Base-by-base conservation (phyloP, 2,888 invertebrate genomes). In the Nineta flava region DNA sequence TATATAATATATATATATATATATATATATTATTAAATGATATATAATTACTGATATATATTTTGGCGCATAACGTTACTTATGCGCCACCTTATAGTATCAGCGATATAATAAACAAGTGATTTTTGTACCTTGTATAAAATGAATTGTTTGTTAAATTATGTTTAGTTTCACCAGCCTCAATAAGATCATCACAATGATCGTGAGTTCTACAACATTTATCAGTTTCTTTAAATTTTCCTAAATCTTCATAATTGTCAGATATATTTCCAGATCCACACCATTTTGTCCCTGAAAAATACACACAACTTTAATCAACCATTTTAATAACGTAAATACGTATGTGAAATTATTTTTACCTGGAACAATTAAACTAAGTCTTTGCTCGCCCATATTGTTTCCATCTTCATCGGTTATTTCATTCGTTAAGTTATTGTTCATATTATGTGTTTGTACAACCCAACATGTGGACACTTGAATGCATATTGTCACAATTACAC, bases 121-220 rank as follows among this genome's bases (percentile, higher is more conserved):
- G 10, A 9, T 34, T 34, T 9, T 9, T 9, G 10, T 55, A 62
- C 65, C 62, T 62, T 7, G 62, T 61, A 48, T 61, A 63, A 53
- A 61, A 63, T 2, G 57, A 51, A 15, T 61, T 55, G 54, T 66
- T 66, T 19, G 61, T 63, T 43, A 66, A 54, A 50, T 61, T 61
- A 51, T 64, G 53, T 53, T 60, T 61, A 0, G 59, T 59, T 52
- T 62, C 55, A 47, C 59, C 55, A 1, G 57, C 62, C 51, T 62
- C 59, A 34, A 86, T 76, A 15, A 72, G 62, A 51, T 76, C 74
- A 0, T 77, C 73, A 55, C 87, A 87, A 54, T 72, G 67, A 61
- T 87, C 86, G 59, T 87, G 86, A 1, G 75, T 75, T 17, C 84
- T 66, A 56, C 87, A 87, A 59, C 87, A 87, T 47, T 65, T 71